Evolutionary conservation across 2,888 invertebrate genomes (phyloP).

Genomic region (Emmelina monodactyla): DNA sequence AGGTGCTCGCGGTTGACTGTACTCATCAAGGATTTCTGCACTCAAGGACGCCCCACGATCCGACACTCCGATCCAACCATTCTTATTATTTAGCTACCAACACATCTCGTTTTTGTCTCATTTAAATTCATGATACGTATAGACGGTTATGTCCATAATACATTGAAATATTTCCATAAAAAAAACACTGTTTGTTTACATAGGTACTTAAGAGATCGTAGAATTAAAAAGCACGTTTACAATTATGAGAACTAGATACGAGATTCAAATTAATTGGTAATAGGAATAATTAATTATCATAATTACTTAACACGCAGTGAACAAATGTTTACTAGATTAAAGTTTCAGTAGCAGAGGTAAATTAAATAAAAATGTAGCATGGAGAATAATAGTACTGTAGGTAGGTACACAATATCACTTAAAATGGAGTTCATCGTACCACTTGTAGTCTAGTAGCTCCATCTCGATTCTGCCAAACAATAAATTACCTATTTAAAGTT

Average conservation of each 20-base stretch:
- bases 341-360: no score
- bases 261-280: no score
- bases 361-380: no score
- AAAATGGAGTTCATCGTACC: background rate
- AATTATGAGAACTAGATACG: no score
- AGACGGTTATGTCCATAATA: constrained; percentile 56
- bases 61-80: constrained; percentile 28
- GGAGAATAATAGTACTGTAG: no score
- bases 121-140: constrained; percentile 63
- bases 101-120: constrained; percentile 62
- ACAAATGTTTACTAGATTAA: no score
- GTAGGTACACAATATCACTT: background rate
- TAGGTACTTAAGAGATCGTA: no score
- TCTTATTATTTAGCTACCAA: constrained; percentile 59
- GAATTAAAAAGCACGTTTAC: no score
- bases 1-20: constrained; percentile 62
- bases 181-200: no score
- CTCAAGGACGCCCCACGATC: constrained; percentile 59
- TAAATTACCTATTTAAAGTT: constrained; percentile 29
- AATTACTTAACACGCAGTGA: no score
- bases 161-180: no score
- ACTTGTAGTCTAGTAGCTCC: constrained; percentile 20
- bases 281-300: no score
- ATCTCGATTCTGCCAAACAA: constrained; percentile 32
- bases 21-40: constrained; percentile 65